Base-by-base conservation (phyloP, 1,140 invertebrate genomes). In the Acromyrmex echinatior region DNA sequence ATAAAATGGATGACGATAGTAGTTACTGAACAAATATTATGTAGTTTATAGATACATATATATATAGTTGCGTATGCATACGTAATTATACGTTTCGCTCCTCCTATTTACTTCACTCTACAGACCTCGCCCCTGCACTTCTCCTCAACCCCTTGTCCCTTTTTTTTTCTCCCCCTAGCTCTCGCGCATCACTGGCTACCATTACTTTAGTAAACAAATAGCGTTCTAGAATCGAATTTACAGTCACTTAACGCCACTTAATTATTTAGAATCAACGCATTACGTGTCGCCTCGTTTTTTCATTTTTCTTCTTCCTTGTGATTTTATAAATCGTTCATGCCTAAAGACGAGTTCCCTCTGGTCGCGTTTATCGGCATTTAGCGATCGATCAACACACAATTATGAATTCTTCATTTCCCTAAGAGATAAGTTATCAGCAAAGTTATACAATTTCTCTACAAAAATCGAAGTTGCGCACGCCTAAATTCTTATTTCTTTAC, bases 161-260 rank as follows among this genome's bases (percentile, higher is more conserved):
- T 56, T 25, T 53, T 53, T 62, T 77, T 35, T 35, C 39, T 28
- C 12, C 31, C 35, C 39, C 62, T 39, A 53, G 84, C 63, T 81
- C 21, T 35, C 86, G 74, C 91, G 63, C 90, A 86, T 77, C 87
- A 76, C 77, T 91, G 91, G 84, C 88, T 92, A 92, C 73, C 58
- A 70, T 91, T 90, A 91, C 70, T 88, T 92, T 93, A 93, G 89
- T 93, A 93, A 93, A 93, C 93, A 93, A 93, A 93, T 93, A 93
- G 90, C 90, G 85, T 92, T 93, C 93, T 93, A 93, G 87, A 68
- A 90, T 82, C 92, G 77, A 90, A 93, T 93, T 92, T 93, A 93
- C 92, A 93, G 85, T 91, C 90, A 90, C 88, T 92, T 93, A 93
- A 90, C 92, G 86, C 87, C 88, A 89, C 87, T 92, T 92, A 91